Conservation (phyloP, 2,888 invertebrate genomes). For the Iselma pallidipennis region DNA sequence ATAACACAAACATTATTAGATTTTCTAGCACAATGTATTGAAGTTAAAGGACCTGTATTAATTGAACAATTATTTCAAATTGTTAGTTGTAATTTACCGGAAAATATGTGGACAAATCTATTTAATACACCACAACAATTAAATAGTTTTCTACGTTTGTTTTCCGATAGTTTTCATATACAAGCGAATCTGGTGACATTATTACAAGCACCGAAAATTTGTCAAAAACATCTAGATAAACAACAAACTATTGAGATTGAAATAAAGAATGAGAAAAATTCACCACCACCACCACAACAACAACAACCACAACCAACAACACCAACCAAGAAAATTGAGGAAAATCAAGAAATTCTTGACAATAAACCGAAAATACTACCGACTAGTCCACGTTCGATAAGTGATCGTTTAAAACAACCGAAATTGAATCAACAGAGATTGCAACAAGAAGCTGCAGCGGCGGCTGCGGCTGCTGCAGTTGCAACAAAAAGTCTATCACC, state of each 20-base stretch:
- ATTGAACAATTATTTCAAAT: constrained; percentile 87
- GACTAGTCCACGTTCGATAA: constrained; percentile 46
- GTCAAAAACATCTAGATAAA: constrained; percentile 49
- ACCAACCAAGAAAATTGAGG: constrained; percentile 16
- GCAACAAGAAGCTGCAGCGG: too few relatives aligned
- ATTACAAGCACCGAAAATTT: constrained; percentile 75
- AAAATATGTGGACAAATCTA: constrained; percentile 72
- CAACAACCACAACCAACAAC: constrained; percentile 8
- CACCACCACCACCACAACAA: constrained; percentile 30
- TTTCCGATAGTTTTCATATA: constrained; percentile 93
- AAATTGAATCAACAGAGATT: constrained; percentile 46
- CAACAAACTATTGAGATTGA: constrained; percentile 33
- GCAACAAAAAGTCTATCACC: constrained; percentile 40
- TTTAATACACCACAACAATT: constrained; percentile 91
- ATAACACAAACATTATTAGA: constrained; percentile 78
- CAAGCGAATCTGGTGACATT: constrained; percentile 88
- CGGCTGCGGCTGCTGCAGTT: too few relatives aligned
- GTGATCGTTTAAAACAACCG: constrained; percentile 51
- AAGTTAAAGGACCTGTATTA: constrained; percentile 73
- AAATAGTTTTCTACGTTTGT: constrained; percentile 87
- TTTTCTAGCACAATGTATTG: constrained; percentile 81
- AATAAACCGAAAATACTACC: constrained; percentile 24
- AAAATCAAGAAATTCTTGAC: constrained; percentile 21
- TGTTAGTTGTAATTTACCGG: constrained; percentile 65
- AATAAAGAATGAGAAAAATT: constrained; percentile 43